Evolutionary conservation across 2,888 invertebrate species (phyloP).

Genomic region (Platycnemis pennipes): DNA sequence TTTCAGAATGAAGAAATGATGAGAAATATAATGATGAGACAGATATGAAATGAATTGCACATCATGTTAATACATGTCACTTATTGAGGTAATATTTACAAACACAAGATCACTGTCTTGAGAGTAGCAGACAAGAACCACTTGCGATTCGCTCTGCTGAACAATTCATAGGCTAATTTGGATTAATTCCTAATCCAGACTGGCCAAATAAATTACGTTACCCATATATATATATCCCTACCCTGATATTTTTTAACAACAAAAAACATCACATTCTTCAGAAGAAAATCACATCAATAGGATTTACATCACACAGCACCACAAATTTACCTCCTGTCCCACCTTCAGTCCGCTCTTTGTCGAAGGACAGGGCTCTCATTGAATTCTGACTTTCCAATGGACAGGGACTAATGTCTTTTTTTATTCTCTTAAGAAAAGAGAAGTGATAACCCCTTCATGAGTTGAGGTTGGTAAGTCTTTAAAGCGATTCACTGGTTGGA

Average conservation of each 20-base stretch:
- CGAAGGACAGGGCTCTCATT: not conserved
- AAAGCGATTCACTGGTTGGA: conserved; percentile 71
- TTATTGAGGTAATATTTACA: conserved; percentile 57
- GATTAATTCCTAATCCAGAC: not conserved
- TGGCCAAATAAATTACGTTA: conserved; percentile 43
- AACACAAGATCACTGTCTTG: conserved; percentile 15
- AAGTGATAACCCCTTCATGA: not conserved
- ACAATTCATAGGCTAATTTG: conserved; percentile 43
- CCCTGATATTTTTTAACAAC: conserved; percentile 61
- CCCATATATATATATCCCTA: conserved; percentile 59
- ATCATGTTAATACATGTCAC: conserved; percentile 36
- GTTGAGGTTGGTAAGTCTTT: not conserved
- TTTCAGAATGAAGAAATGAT: conserved; percentile 43
- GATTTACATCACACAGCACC: conserved; percentile 65
- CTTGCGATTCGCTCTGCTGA: conserved; percentile 42
- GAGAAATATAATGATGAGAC: conserved; percentile 46
- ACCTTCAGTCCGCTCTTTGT: not conserved
- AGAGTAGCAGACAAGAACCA: not conserved
- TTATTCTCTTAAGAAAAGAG: not conserved
- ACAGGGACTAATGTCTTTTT: conserved; percentile 20
- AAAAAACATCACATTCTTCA: conserved; percentile 49
- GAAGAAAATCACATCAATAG: conserved; percentile 53
- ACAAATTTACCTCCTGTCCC: conserved; percentile 5
- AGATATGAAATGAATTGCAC: conserved; percentile 20
- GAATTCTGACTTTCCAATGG: not conserved